These are phyloP conservation scores for Drosophila athabasca DNA, from an alignment of 1,140 invertebrate species.

Conservation along the genomic window DNA sequence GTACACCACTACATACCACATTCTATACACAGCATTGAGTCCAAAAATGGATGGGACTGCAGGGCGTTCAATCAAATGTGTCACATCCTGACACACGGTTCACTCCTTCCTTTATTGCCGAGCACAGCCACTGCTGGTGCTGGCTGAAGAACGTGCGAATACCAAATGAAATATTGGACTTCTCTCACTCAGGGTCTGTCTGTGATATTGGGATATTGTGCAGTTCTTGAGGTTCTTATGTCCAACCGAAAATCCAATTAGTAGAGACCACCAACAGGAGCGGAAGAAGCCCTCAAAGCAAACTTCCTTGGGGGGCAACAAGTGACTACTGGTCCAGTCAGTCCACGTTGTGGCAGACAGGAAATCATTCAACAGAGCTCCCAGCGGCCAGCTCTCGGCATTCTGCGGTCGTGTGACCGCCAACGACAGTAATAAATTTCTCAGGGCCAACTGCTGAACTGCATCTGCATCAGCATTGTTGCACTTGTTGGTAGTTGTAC, in stretches of 20 bases:
- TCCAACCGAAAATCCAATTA: constrained; percentile 41
- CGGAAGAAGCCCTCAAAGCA: constrained; percentile 18
- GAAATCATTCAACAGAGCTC: constrained; percentile 65
- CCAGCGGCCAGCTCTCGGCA: constrained; percentile 10
- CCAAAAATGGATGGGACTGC: constrained; percentile 61
- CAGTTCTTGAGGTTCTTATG: constrained; percentile 19
- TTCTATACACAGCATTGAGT: constrained; percentile 8
- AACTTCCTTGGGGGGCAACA: constrained; percentile 49
- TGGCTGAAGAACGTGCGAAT: constrained; percentile 33
- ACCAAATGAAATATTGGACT: constrained; percentile 15
- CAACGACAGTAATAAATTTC: constrained; percentile 62
- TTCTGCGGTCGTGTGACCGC: constrained; percentile 13
- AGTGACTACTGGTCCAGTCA: constrained; percentile 23
- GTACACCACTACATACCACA: neutral
- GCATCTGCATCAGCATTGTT: constrained; percentile 33
- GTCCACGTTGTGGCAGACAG: constrained; percentile 47
- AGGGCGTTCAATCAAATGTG: constrained; percentile 73
- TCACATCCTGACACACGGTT: constrained; percentile 63
- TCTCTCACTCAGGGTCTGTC: constrained; percentile 11
- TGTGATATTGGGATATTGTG: constrained; percentile 22
- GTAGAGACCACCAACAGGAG: constrained; percentile 18
- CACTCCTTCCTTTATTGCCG: constrained; percentile 53
- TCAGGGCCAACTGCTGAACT: constrained; percentile 38
- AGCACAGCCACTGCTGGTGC: neutral
- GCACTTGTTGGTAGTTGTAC: constrained; percentile 21